Evolutionary conservation across 2,888 invertebrate species (phyloP).

Genomic region (Hirtodrosophila duncani): DNA sequence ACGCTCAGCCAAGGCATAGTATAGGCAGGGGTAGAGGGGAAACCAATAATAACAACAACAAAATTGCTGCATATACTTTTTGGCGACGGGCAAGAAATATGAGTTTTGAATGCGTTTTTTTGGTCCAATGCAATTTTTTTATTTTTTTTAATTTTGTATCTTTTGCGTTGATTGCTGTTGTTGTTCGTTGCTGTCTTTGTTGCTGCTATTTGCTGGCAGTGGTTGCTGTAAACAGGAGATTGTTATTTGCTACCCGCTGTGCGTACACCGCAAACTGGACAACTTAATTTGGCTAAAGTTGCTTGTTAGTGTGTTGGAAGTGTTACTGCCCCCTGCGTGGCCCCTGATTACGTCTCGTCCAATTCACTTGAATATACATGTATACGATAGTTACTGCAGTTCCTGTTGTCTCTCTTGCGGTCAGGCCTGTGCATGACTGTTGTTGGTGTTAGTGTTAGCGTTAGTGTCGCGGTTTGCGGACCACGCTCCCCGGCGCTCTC

Average conservation of each 20-base stretch:
- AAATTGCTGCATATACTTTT: conserved; percentile 14
- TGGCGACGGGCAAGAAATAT: conserved; percentile 60
- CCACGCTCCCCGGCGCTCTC: conserved; percentile 8
- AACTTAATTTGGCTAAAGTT: conserved; percentile 72
- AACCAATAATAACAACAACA: background rate
- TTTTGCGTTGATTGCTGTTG: conserved; percentile 26
- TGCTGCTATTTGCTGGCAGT: conserved; percentile 24
- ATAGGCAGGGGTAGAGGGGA: background rate
- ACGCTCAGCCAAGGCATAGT: conserved; percentile 9
- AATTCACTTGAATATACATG: conserved; percentile 39
- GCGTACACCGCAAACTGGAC: conserved; percentile 71
- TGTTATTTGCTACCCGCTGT: conserved; percentile 72
- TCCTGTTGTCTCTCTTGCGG: conserved; percentile 2
- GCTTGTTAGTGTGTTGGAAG: conserved; percentile 56
- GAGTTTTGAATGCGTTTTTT: conserved; percentile 69
- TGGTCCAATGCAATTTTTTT: conserved; percentile 49
- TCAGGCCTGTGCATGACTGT: background rate
- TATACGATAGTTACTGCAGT: conserved; percentile 38
- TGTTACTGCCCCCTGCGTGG: conserved; percentile 12
- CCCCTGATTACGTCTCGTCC: conserved; percentile 38
- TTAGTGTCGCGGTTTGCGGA: conserved; percentile 26
- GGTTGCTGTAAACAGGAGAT: conserved; percentile 68
- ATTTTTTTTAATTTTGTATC: conserved; percentile 16
- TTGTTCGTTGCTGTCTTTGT: conserved; percentile 18
- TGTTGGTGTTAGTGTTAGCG: conserved; percentile 1